A percentile compares a stretch with the other conserved stretches of the same genome.
Evolutionary conservation across 2,888 invertebrate genomes (phyloP).

Genomic region (Eupeodes latifasciatus): DNA sequence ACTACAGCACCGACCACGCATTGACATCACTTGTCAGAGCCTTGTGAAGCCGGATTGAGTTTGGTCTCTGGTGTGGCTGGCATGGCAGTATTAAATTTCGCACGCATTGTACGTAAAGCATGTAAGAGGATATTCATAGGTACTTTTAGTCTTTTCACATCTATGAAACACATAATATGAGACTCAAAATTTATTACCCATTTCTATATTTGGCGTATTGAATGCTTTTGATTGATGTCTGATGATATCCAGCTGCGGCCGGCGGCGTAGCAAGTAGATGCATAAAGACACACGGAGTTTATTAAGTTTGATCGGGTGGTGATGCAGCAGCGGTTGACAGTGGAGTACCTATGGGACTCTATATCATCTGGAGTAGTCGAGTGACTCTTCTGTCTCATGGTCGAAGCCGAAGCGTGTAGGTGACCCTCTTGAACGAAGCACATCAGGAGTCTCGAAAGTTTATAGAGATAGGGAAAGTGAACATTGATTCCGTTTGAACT

Average conservation of each 20-base stretch:
- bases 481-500: slow-evolving; percentile 36
- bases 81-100: slow-evolving; percentile 54
- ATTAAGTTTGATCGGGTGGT: neutral
- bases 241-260: slow-evolving; percentile 61
- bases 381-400: neutral
- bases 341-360: slow-evolving; percentile 24
- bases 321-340: slow-evolving; percentile 13
- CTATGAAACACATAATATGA: neutral
- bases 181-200: slow-evolving; percentile 60
- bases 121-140: slow-evolving; percentile 10
- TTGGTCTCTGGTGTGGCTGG: slow-evolving; percentile 19
- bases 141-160: neutral
- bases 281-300: neutral
- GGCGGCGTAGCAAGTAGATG: slow-evolving; percentile 27
- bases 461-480: slow-evolving; percentile 58
- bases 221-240: slow-evolving; percentile 66
- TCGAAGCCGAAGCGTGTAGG: slow-evolving; percentile 26
- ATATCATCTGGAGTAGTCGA: slow-evolving; percentile 1
- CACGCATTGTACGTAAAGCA: slow-evolving; percentile 47
- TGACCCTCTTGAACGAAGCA: slow-evolving; percentile 43
- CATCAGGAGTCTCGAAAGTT: neutral
- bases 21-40: slow-evolving; percentile 66
- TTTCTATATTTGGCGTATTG: slow-evolving; percentile 48
- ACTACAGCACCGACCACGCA: slow-evolving; percentile 68
- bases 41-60: slow-evolving; percentile 45